Base-by-base conservation (phyloP, 2,797 vertebrate species). In the Semaprochilodus insignis region DNA sequence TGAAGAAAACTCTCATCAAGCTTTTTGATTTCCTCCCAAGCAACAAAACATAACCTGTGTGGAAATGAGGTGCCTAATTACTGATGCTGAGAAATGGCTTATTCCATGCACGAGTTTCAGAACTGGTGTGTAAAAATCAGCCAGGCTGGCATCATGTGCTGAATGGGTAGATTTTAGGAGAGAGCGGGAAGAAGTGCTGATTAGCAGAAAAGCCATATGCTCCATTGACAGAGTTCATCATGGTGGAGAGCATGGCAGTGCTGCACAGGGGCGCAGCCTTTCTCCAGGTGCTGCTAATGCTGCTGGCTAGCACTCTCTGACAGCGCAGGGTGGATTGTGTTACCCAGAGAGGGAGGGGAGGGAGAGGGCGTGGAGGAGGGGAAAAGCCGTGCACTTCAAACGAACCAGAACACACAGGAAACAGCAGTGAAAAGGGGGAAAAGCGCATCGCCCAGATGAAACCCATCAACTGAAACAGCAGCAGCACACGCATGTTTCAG, bases 151-250 rank as follows among this genome's bases (percentile, higher is more conserved):
- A 80, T 82, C 80, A 63, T 23, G 40, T 83, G 80, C 82, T 70
- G 77, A 85, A 87, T 88, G 85, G 81, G 85, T 80, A 78, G 75
- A 81, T 70, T 72, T 76, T 67, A 74, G 70, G 25, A 73, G 62
- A 69, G 62, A 74, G 76, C 54, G 67, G 66, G 62, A 76, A 82
- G 76, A 83, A 75, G 19, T 87, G 88, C 87, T 88, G 85, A 89
- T 88, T 80, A 86, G 86, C 81, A 72, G 48, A 54, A 89, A 81
- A 85, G 81, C 89, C 88, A 86, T 87, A 86, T 89, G 87, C 60
- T 87, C 51, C 83, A 86, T 74, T 88, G 86, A 88, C 77, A 81
- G 84, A 48, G 65, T 78, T 73, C 85, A 57, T 87, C 76, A 83
- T 60, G 16, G 70, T 27, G 52, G 55, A 82, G 74, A 55, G 73